These are phyloP conservation scores for Drosophila tsacasi DNA, from an alignment of 1,140 invertebrate genomes.

Conservation along the genomic window DNA sequence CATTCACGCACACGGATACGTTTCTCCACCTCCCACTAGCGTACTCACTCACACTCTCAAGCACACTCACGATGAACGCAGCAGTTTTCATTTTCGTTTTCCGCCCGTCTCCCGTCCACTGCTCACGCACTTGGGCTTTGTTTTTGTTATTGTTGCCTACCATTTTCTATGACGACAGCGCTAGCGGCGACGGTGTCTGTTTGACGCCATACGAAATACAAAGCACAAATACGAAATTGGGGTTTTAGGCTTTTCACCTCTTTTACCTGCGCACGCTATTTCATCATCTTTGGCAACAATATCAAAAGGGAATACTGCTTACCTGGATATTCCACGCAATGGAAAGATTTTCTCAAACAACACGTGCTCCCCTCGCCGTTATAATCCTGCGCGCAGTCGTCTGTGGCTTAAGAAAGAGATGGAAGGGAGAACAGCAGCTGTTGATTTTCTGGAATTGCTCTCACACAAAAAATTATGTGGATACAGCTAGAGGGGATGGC, in stretches of 20 bases:
- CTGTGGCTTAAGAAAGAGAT: constrained; percentile 2
- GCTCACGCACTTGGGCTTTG: constrained; percentile 19
- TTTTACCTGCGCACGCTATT: constrained; percentile 44
- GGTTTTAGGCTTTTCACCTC: constrained; percentile 46
- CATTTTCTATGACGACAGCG: constrained; percentile 46
- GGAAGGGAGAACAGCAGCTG: constrained; percentile 23
- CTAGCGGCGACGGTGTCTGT: constrained; percentile 25
- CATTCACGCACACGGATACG: constrained; percentile 1
- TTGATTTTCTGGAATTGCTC: constrained; percentile 41
- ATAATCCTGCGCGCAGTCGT: constrained; percentile 34
- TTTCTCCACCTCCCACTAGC: background rate
- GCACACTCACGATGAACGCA: constrained; percentile 65
- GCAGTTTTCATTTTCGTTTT: constrained; percentile 72
- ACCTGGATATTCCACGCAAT: constrained; percentile 24
- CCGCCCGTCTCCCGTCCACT: constrained; percentile 7
- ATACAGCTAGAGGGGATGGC: background rate
- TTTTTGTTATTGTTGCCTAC: constrained; percentile 13
- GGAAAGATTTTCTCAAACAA: constrained; percentile 34
- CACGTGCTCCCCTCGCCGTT: constrained; percentile 27
- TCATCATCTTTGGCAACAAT: constrained; percentile 52
- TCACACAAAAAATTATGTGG: constrained; percentile 3
- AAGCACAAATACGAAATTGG: constrained; percentile 24
- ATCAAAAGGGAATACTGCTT: background rate
- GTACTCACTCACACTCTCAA: constrained; percentile 3
- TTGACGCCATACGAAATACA: constrained; percentile 45